Percentiles rank a stretch among this genome's conserved stretches.
Evolutionary conservation across 2,113 vertebrate genomes (phyloP).

Genomic region (Sorex fumeus): DNA sequence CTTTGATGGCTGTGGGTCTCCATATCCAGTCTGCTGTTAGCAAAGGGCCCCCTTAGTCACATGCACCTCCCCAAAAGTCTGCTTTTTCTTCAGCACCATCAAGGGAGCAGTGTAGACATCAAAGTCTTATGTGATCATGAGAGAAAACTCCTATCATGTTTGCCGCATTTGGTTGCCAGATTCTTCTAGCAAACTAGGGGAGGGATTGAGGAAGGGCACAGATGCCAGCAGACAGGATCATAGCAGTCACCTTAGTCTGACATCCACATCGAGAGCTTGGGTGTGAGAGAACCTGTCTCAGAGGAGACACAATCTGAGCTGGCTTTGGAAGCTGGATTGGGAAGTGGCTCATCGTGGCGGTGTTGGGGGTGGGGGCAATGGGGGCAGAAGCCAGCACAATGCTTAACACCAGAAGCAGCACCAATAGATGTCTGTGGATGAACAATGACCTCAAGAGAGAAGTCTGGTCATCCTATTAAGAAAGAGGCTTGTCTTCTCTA

Average conservation of each 20-base stretch:
- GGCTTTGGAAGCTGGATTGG: neutral
- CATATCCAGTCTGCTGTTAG: neutral
- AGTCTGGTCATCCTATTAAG: neutral
- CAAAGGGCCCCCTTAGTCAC: neutral
- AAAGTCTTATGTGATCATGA: neutral
- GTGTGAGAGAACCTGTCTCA: neutral
- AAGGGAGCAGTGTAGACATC: neutral
- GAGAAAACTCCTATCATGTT: neutral
- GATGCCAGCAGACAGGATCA: neutral
- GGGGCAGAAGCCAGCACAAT: neutral
- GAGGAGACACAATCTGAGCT: neutral
- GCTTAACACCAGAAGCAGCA: neutral
- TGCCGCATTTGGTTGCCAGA: neutral
- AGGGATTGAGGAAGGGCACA: neutral
- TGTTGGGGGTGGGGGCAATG: too few relatives aligned
- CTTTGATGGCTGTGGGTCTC: neutral
- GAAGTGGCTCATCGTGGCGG: neutral
- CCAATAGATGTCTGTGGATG: neutral
- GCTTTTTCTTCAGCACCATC: slow-evolving; percentile 21
- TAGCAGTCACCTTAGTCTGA: accelerated
- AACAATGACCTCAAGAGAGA: slow-evolving; percentile 16
- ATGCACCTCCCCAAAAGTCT: neutral
- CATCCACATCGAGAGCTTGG: neutral
- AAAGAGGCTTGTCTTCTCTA: slow-evolving; percentile 47
- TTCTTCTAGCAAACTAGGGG: neutral